Percentiles rank a stretch among this genome's conserved stretches.
Evolutionary conservation across 2,113 vertebrate species (phyloP).

Genomic region (Oreochromis niloticus): DNA sequence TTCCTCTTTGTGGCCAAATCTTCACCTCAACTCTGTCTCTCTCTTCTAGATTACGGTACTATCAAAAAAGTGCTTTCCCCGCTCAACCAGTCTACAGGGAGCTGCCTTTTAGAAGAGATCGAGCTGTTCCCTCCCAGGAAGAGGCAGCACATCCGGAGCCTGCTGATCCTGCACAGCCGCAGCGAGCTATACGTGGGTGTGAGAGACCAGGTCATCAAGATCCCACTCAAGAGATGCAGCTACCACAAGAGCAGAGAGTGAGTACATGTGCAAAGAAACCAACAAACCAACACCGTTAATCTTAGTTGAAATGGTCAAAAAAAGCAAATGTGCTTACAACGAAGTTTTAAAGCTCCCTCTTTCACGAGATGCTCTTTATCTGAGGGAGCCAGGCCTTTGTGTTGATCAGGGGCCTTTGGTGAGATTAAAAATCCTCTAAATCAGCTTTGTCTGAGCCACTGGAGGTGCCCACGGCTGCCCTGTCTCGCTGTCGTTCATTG

Average conservation of each 20-base stretch:
- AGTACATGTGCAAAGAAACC: slow-evolving; percentile 16
- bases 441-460: slow-evolving; percentile 53
- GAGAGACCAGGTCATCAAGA: slow-evolving; percentile 86
- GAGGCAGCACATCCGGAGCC: slow-evolving; percentile 82
- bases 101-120: slow-evolving; percentile 93
- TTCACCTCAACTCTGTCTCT: not conserved
- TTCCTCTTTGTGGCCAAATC: slow-evolving; percentile 1
- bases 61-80: slow-evolving; percentile 94
- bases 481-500: not conserved
- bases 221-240: slow-evolving; percentile 90
- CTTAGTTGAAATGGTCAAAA: slow-evolving; percentile 10
- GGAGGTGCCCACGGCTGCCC: slow-evolving; percentile 27
- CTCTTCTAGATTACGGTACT: slow-evolving; percentile 86
- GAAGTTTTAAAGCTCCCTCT: slow-evolving; percentile 24
- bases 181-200: slow-evolving; percentile 92
- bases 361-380: slow-evolving; percentile 50
- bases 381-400: slow-evolving; percentile 30
- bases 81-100: slow-evolving; percentile 79
- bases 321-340: slow-evolving; percentile 13
- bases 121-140: slow-evolving; percentile 82
- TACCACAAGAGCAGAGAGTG: slow-evolving; percentile 90
- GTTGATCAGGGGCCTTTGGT: slow-evolving; percentile 25
- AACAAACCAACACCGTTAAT: slow-evolving; percentile 18
- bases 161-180: slow-evolving; percentile 91
- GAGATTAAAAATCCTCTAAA: slow-evolving; percentile 49